Base-by-base conservation (phyloP, 2,888 invertebrate genomes). In the Anticlea derivata region DNA sequence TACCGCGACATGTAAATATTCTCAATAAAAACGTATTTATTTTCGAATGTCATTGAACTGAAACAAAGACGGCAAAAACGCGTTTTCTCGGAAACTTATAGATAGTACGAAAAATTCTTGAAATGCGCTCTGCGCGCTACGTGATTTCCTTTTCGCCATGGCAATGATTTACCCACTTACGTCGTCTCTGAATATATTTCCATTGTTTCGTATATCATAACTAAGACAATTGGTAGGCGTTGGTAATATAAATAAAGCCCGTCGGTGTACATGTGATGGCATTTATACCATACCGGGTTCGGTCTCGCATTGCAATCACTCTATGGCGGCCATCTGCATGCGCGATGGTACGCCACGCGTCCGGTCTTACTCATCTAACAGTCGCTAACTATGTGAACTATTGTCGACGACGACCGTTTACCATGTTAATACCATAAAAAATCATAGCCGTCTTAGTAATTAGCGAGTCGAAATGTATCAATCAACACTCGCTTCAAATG, bases 331-430 rank as follows among this genome's bases (percentile, higher is more conserved):
- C 78, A 87, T 87, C 86, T 83, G 83, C 86, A 88, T 88, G 89
- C 85, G 73, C 68, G 68, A 64, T 65, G 78, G 34, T 74, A 73
- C 66, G 68, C 69, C 65, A 62, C 70, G 85, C 88, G 86, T 89
- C 89, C 89, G 89, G 88, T 81, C 77, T 80, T 86, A 84, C 85
- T 86, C 86, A 84, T 83, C 80, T 81, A 73, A 76, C 78, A 74
- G 67, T 76, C 73, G 72, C 70, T 76, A 72, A 74, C 78, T 78
- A 75, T 79, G 77, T 71, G 75, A 77, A 73, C 63, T 68, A 65
- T 63, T 50, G 63, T 64, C 60, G 52, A 68, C 71, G 66, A 65
- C 70, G 66, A 70, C 66, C 63, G 68, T 70, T 73, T 70, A 75
- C 68, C 65, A 70, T 73, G 63, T 45, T 51, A 50, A 45, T 46